These are phyloP conservation scores for Trachelus tabidus DNA, from an alignment of 2,888 invertebrate species.

Conservation along the genomic window DNA sequence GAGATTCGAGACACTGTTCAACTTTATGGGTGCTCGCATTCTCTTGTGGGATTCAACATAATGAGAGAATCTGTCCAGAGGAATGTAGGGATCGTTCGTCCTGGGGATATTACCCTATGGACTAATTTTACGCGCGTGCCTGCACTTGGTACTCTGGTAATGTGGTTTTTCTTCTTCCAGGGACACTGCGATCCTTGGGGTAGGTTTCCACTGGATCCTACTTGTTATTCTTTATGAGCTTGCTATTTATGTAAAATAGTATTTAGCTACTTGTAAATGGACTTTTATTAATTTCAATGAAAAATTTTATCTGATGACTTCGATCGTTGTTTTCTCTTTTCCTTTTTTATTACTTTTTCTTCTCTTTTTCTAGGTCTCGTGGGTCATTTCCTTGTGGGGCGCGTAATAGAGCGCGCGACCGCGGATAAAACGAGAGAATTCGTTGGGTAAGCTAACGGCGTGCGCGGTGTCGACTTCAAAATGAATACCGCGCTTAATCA, in stretches of 20 bases:
- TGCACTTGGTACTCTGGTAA: background rate
- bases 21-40: background rate
- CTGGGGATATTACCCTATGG: background rate
- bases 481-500: background rate
- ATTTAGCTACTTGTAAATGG: background rate
- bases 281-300: background rate
- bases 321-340: background rate
- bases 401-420: conserved; percentile 12
- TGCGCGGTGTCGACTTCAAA: background rate
- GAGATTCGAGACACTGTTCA: background rate
- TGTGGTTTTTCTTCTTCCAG: background rate
- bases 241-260: background rate
- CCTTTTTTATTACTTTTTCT: background rate
- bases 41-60: background rate
- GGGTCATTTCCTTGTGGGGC: conserved; percentile 25
- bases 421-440: conserved; percentile 3
- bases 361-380: conserved; percentile 24
- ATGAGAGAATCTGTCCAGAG: background rate
- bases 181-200: background rate
- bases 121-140: background rate
- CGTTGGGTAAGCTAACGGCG: background rate
- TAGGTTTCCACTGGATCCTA: background rate
- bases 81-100: background rate
- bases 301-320: background rate
- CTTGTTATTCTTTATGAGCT: background rate